A percentile compares a stretch with the other conserved stretches of the same genome.
phyloP scores from a whole-genome alignment of 2,888 invertebrate genomes.

The Acronicta leporina region DNA sequence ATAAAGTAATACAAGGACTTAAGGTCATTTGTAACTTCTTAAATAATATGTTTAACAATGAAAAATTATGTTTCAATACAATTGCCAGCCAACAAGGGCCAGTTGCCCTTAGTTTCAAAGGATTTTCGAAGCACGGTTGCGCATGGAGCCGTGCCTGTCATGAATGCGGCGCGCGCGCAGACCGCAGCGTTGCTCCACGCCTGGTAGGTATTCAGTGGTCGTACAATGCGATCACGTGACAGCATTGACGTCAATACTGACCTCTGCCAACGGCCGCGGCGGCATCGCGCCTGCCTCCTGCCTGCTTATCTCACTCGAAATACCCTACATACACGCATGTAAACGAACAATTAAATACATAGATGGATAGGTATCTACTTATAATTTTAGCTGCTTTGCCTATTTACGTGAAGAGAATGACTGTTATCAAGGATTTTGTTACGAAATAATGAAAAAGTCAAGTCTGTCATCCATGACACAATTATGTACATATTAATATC shows the following conservation, averaged over 20 bases:
- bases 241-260: conserved; percentile 93
- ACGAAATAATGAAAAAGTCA: not conserved
- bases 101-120: not conserved
- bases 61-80: no score
- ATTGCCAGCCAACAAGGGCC: no score
- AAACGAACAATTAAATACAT: conserved; percentile 29
- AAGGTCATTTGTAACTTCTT: no score
- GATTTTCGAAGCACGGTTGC: conserved; percentile 16
- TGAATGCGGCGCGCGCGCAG: conserved; percentile 37
- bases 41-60: no score
- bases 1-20: not conserved
- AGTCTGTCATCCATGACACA: not conserved
- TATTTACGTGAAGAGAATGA: no score
- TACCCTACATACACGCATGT: conserved; percentile 71
- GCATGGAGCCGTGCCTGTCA: conserved; percentile 32
- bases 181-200: conserved; percentile 52
- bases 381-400: not conserved
- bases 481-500: not conserved
- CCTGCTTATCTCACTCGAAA: conserved; percentile 82
- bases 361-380: conserved; percentile 4
- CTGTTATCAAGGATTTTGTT: not conserved
- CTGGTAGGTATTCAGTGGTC: conserved; percentile 65
- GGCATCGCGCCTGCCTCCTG: conserved; percentile 81
- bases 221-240: conserved; percentile 88
- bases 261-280: conserved; percentile 87